Base-by-base conservation (phyloP, 2,888 invertebrate species). In the Heliconius ismenius region DNA sequence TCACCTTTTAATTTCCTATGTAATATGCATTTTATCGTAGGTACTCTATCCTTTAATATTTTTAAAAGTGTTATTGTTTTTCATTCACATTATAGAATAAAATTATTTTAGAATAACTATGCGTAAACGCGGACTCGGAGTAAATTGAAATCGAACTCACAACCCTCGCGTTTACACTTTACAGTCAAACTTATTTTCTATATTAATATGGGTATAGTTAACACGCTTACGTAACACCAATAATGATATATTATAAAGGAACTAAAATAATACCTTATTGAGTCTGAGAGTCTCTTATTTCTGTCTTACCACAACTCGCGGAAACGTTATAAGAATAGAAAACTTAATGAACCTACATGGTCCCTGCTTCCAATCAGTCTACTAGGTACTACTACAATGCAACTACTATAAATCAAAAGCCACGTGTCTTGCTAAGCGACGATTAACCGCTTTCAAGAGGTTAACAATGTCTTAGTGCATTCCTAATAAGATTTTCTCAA, bases 381-480 rank as follows among this genome's bases (percentile, higher is more conserved):
- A 67, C 67, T 24, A 39, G 39, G 36, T 39, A 65, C n/a, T 28
- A 63, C 28, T 64, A 64, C 63, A 15, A 39, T 39, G 24, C 39
- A 43, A 24, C 7, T 24, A 36, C 58, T 70, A 58, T 32, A 36
- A 70, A 58, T 70, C 54, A 58, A 70, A 32, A 32, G 64, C 28
- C 10, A n/a, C 49, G 26, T 6, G 58, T 6, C 70, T 58, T 15
- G 54, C 6, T 54, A 36, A 70, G 54, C 18, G 70, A 58, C 24
- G 67, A 67, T 67, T 67, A 67, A 70, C 70, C 58, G 70, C 70
- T 70, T 70, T 70, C 58, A 32, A 70, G 32, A 70, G 70, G 70
- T 70, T 70, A 70, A 70, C 70, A 70, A 15, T 70, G 32, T n/a
- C 58, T 58, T 58, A 70, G 54, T 54, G 54, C 54, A 54, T 58